Evolutionary conservation across 2,113 vertebrate species (phyloP).

Genomic region (Dasyprocta punctata): DNA sequence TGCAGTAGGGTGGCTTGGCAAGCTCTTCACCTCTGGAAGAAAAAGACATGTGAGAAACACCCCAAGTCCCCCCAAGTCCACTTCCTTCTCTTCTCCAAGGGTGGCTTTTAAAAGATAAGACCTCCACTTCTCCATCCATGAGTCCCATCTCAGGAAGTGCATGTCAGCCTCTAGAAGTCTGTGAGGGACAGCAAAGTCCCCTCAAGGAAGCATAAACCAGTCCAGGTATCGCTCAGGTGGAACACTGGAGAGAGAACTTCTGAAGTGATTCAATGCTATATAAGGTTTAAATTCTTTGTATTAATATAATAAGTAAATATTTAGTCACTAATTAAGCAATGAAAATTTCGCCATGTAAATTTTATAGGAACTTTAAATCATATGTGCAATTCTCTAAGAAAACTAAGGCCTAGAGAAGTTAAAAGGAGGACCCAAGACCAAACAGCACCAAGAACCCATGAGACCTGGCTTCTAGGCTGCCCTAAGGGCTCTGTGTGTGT

Average conservation of each 20-base stretch:
- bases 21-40: not conserved
- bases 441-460: not conserved
- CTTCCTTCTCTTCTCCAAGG: not conserved
- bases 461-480: too few relatives aligned
- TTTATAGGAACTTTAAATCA: not conserved
- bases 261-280: not conserved
- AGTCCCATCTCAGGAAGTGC: not conserved
- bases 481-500: not conserved
- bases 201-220: not conserved
- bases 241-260: not conserved
- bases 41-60: not conserved
- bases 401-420: not conserved
- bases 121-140: not conserved
- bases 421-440: not conserved
- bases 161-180: not conserved
- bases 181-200: too few relatives aligned
- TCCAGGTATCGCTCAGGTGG: not conserved
- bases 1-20: not conserved
- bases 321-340: not conserved
- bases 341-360: not conserved
- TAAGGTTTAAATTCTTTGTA: not conserved
- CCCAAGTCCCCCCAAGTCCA: fast-evolving
- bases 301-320: not conserved
- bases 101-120: not conserved
- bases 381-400: not conserved